Percentiles rank a stretch among this genome's conserved stretches.
Conservation (phyloP, 2,888 invertebrate species). For the Ormia ochracea region DNA sequence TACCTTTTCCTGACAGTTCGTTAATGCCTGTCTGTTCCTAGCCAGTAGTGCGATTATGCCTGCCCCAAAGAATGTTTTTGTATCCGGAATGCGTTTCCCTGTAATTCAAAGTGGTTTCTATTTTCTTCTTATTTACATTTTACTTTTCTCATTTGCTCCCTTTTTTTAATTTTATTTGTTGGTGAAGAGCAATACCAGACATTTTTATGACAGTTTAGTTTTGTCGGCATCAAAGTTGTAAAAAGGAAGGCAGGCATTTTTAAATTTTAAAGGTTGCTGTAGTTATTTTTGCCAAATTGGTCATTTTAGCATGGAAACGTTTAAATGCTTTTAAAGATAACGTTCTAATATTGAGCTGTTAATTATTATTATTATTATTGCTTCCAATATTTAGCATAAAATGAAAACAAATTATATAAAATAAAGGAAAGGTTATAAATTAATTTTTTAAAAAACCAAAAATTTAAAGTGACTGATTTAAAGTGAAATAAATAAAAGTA, state of each 20-base stretch:
- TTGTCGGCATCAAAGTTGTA: not conserved
- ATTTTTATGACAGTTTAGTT: not conserved
- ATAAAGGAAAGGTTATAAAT: too few relatives aligned
- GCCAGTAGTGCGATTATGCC: not conserved
- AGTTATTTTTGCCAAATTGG: conserved; percentile 30
- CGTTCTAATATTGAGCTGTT: too few relatives aligned
- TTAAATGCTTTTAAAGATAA: too few relatives aligned
- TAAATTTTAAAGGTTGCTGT: not conserved
- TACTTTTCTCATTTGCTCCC: not conserved
- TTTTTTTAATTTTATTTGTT: conserved; percentile 7
- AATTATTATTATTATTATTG: too few relatives aligned
- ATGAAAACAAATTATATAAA: too few relatives aligned
- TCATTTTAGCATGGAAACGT: too few relatives aligned
- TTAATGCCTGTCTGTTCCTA: not conserved
- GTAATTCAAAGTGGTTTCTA: not conserved
- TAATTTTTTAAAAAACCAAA: too few relatives aligned
- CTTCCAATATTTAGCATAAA: too few relatives aligned
- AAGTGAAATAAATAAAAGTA: too few relatives aligned
- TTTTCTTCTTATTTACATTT: not conserved
- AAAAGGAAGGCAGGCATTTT: not conserved
- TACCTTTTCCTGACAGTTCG: not conserved
- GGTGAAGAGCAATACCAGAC: not conserved
- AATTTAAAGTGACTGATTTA: too few relatives aligned
- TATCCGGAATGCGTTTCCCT: conserved; percentile 3
- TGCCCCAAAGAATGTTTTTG: conserved; percentile 19